Conservation (phyloP, 2,797 vertebrate genomes). For the Manis javanica region DNA sequence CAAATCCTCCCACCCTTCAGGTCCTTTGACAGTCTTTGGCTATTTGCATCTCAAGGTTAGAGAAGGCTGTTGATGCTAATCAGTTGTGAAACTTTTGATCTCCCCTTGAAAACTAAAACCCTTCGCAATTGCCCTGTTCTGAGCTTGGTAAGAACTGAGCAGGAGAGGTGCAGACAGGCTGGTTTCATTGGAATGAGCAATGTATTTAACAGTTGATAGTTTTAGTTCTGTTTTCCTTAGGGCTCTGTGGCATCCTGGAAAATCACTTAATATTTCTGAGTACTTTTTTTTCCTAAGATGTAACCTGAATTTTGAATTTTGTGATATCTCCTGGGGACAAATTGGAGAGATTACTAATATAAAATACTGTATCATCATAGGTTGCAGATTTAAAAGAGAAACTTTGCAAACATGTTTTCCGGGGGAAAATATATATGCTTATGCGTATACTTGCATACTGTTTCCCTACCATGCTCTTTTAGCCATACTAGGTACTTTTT, state of each 20-base stretch:
- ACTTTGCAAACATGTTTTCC: conserved; percentile 8
- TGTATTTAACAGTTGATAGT: conserved; percentile 8
- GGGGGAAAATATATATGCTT: not conserved
- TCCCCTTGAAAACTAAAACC: conserved; percentile 59
- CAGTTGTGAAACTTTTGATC: conserved; percentile 77
- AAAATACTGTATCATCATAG: conserved; percentile 8
- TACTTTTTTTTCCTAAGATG: not conserved
- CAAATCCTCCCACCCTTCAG: conserved; percentile 70
- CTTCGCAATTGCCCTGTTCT: not conserved
- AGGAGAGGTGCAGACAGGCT: not conserved
- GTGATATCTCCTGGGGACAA: not conserved
- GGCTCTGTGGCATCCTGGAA: conserved; percentile 8
- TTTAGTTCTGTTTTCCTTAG: conserved; percentile 35
- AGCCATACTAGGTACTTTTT: not conserved
- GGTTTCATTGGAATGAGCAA: not conserved
- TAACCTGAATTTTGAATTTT: conserved; percentile 62
- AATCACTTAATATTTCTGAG: conserved; percentile 44
- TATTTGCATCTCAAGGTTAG: conserved; percentile 81
- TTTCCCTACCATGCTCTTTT: not conserved
- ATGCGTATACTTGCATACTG: not conserved
- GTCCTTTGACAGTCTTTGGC: conserved; percentile 68
- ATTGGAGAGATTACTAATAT: not conserved
- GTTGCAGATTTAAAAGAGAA: conserved; percentile 46
- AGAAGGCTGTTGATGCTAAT: conserved; percentile 73
- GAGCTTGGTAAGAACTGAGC: not conserved